Evolutionary conservation across 2,113 vertebrate genomes (phyloP), one percentile per base, ranked within the genome.

Genomic region (Gavialis gangeticus): DNA sequence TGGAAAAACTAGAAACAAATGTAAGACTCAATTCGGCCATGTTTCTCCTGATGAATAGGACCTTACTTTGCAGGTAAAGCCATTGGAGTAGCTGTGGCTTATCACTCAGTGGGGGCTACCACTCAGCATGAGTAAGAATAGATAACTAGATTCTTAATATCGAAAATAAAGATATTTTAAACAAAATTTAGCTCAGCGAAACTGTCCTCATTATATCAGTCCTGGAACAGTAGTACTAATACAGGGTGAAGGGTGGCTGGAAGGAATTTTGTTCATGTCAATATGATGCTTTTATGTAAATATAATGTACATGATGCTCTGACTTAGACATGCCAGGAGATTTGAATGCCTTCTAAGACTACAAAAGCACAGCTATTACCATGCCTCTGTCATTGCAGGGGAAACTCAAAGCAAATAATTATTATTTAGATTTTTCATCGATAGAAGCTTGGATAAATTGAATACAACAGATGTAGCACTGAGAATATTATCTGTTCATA

Each of bases 111-210:
- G 27, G 85, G 56, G 85, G 56, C 9, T 5, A 69, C 6, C n/a
- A 75, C 2, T 82, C 66, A 37, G 4, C 24, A 30, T 34, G 18
- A 86, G 78, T 57, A n/a, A 78, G 21, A 19, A n/a, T 22, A 56
- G 10, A 71, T 82, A 91, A 21, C 4, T 79, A 54, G 85, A 75
- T 83, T 34, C 4, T 8, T 67, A 24, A 6, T 80, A 67, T 79
- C 85, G 78, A 93, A 95, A 93, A 34, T 69, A 34, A 69, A 67
- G n/a, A 30, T 69, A 18, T 67, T 67, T 79, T 85, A 62, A 87
- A 75, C 46, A 56, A 24, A 80, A 54, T n/a, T 82, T 90, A 22
- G 10, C 58, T 73, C 75, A 76, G 58, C 88, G 64, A 84, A 91
- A 46, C 13, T 88, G 54, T 59, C 75, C 16, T 89, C 15, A 11